phyloP scores from a whole-genome alignment of 2,888 invertebrate species.

The Trichopoda pennipes region DNA sequence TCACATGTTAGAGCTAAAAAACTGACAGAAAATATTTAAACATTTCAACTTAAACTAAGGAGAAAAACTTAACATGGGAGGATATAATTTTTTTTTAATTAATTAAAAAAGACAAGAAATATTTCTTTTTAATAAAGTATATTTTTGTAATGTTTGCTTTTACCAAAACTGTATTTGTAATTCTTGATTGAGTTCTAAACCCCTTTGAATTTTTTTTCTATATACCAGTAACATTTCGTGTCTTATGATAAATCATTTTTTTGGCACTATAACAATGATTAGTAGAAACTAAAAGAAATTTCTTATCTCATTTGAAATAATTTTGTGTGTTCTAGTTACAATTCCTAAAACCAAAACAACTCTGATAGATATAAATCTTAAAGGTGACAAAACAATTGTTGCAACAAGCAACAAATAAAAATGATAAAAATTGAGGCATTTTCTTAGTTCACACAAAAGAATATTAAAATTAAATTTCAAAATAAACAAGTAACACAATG shows the following conservation, averaged over 20 bases:
- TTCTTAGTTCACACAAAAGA: constrained; percentile 54
- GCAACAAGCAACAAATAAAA: constrained; percentile 6
- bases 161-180: too few relatives aligned
- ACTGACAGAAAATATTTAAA: too few relatives aligned
- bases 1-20: too few relatives aligned
- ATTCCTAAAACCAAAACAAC: neutral
- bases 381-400: constrained; percentile 64
- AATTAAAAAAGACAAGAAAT: too few relatives aligned
- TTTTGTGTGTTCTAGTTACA: constrained; percentile 49
- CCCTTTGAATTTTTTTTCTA: too few relatives aligned
- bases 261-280: neutral
- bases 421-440: constrained; percentile 9
- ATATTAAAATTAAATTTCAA: neutral
- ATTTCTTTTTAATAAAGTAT: too few relatives aligned
- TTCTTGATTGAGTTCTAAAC: too few relatives aligned
- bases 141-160: too few relatives aligned
- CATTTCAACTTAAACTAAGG: too few relatives aligned
- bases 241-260: neutral
- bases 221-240: neutral
- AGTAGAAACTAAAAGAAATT: neutral
- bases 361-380: neutral
- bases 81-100: too few relatives aligned
- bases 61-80: too few relatives aligned
- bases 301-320: constrained; percentile 2
- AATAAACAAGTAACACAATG: neutral